phyloP scores from a whole-genome alignment of 2,797 vertebrate genomes.

The Siniperca scherzeri region DNA sequence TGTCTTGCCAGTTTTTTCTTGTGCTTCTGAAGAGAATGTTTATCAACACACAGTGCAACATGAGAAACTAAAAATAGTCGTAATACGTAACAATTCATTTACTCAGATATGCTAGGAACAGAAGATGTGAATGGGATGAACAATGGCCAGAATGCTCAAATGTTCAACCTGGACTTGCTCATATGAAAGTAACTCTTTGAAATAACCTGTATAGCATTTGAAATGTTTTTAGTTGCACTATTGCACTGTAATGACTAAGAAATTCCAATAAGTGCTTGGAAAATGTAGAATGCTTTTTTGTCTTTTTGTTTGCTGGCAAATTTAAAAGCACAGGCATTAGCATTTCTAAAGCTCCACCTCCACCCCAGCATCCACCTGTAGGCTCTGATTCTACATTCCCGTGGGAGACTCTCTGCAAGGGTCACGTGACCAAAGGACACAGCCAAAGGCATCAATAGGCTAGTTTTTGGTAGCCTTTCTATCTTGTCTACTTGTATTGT shows the following conservation, averaged over 20 bases:
- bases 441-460: too few relatives aligned
- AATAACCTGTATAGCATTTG: neutral
- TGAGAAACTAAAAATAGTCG: slow-evolving; percentile 24
- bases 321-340: neutral
- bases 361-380: neutral
- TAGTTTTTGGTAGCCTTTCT: too few relatives aligned
- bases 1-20: slow-evolving; percentile 25
- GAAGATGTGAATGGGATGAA: slow-evolving; percentile 28
- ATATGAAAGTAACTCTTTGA: neutral
- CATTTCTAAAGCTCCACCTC: neutral
- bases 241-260: neutral
- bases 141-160: neutral
- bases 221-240: neutral
- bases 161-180: neutral
- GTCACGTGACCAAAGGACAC: too few relatives aligned
- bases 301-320: neutral
- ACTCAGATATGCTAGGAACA: neutral
- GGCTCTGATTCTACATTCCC: neutral
- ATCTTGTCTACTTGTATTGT: too few relatives aligned
- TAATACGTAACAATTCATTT: neutral
- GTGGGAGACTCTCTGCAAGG: neutral
- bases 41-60: slow-evolving; percentile 5
- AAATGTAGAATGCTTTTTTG: neutral
- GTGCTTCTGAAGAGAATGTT: slow-evolving; percentile 12
- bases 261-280: neutral